Conservation (phyloP, 2,888 invertebrate genomes). For the Rotaria macrura region DNA sequence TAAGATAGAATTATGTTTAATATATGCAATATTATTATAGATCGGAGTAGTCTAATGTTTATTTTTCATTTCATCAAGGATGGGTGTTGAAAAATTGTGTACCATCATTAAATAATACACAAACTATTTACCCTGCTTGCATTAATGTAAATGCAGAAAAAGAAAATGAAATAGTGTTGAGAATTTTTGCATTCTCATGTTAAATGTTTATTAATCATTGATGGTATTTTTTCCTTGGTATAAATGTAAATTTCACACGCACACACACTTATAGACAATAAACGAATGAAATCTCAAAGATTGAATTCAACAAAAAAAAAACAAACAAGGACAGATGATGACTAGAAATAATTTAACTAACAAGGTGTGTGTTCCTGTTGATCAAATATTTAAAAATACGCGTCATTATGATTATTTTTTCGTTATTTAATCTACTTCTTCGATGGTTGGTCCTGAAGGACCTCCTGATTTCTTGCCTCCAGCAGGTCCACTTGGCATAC, state of each 20-base stretch:
- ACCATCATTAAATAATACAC: too few species aligned
- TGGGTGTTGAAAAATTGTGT: too few species aligned
- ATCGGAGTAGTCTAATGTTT: too few species aligned
- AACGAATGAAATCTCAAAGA: not conserved
- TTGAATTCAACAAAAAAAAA: not conserved
- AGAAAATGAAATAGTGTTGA: not conserved
- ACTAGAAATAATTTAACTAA: not conserved
- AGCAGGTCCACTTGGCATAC: constrained; percentile 54
- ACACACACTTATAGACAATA: not conserved
- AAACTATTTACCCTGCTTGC: too few species aligned
- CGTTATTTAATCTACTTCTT: constrained; percentile 48
- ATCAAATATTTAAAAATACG: not conserved
- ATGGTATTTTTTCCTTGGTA: not conserved
- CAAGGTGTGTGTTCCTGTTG: not conserved
- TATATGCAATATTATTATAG: too few species aligned
- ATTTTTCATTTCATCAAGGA: too few species aligned
- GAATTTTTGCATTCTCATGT: not conserved
- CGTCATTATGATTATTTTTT: not conserved
- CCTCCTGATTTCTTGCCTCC: not conserved
- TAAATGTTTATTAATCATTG: not conserved
- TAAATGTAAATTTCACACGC: not conserved
- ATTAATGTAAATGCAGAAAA: not conserved
- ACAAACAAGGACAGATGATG: not conserved
- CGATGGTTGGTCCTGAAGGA: constrained; percentile 49
- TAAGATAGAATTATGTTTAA: too few species aligned